phyloP scores from a whole-genome alignment of 2,113 vertebrate genomes.

The Lepisosteus osseus region DNA sequence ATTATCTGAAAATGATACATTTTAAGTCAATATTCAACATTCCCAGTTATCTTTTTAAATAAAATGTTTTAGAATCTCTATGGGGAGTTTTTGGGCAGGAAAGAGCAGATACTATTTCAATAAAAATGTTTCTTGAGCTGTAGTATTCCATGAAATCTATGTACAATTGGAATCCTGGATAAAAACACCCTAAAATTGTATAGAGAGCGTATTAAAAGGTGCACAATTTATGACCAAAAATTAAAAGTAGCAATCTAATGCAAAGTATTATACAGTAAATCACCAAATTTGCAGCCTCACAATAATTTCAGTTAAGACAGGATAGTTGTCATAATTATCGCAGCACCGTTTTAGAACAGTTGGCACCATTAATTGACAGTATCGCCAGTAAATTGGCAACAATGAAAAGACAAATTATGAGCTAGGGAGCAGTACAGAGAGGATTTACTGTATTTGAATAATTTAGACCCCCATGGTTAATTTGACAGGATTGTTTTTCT shows the following conservation, averaged over 20 bases:
- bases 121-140: constrained; percentile 3
- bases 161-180: not conserved
- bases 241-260: constrained; percentile 37
- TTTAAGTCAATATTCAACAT: constrained; percentile 7
- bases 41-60: too few species aligned
- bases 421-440: constrained; percentile 79
- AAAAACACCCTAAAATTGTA: not conserved
- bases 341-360: constrained; percentile 72
- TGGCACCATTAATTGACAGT: constrained; percentile 92
- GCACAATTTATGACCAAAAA: not conserved
- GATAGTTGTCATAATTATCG: constrained; percentile 46
- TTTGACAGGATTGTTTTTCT: constrained; percentile 97
- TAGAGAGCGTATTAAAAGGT: too few species aligned
- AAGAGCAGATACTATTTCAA: constrained; percentile 1
- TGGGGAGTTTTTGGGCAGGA: too few species aligned
- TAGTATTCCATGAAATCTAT: not conserved
- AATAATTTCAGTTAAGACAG: constrained; percentile 35
- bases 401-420: constrained; percentile 96
- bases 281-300: constrained; percentile 46
- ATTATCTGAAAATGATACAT: not conserved
- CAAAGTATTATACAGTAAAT: constrained; percentile 63
- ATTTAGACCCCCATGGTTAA: constrained; percentile 92
- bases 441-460: constrained; percentile 99
- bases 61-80: too few species aligned
- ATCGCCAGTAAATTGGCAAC: constrained; percentile 92